Conservation (phyloP, 1,140 invertebrate genomes). For the Trachymyrmex cornetzi region DNA sequence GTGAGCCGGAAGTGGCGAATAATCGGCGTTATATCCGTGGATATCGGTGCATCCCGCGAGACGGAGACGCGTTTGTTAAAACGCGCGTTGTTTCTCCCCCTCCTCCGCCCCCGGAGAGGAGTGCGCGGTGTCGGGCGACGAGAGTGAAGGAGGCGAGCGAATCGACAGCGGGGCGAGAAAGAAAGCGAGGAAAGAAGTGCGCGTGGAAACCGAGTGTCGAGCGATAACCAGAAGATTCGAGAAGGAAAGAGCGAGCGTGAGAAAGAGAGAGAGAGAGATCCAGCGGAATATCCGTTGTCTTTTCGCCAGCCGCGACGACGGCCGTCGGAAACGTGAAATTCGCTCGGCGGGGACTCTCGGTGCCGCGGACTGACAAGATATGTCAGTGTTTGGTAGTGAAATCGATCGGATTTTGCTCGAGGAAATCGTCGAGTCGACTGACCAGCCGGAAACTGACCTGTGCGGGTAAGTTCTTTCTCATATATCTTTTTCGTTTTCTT, state of each 20-base stretch:
- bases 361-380: constrained; percentile 81
- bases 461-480: constrained; percentile 82
- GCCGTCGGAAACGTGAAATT: constrained; percentile 64
- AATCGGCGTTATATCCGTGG: background rate
- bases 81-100: constrained; percentile 45
- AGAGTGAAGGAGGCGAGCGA: background rate
- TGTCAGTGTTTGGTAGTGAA: constrained; percentile 85
- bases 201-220: constrained; percentile 29
- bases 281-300: constrained; percentile 50
- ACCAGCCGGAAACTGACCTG: constrained; percentile 83
- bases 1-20: constrained; percentile 35
- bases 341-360: constrained; percentile 65
- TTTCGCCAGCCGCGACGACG: constrained; percentile 69
- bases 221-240: background rate
- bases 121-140: constrained; percentile 43
- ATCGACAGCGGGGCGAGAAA: background rate
- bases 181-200: constrained; percentile 24
- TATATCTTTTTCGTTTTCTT: background rate
- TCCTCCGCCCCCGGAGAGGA: constrained; percentile 16
- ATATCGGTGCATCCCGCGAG: background rate
- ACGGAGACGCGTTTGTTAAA: constrained; percentile 45
- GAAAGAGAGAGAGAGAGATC: background rate
- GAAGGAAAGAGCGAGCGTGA: background rate
- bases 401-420: constrained; percentile 84
- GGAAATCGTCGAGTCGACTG: constrained; percentile 85